Base-by-base conservation (phyloP, 1,140 invertebrate genomes). In the Drosophila teissieri region DNA sequence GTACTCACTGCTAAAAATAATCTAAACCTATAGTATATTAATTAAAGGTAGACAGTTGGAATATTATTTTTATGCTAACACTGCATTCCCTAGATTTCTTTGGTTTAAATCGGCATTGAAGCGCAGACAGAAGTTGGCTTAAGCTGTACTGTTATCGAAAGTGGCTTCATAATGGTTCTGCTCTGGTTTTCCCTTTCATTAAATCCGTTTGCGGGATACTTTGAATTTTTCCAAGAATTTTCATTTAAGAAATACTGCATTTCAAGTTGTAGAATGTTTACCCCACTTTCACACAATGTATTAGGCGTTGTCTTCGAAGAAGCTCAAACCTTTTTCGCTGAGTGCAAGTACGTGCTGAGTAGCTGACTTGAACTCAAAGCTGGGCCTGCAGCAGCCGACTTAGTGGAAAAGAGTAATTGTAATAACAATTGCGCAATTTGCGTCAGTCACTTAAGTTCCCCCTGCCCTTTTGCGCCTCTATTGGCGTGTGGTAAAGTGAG, bases 391-490 rank as follows among this genome's bases (percentile, higher is more conserved):
- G 55, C 57, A 51, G 53, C 52, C 68, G 60, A 61, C 64, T 88
- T 68, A 68, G 83, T 86, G 78, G 75, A 70, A 73, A 62, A 83
- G 82, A 83, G 82, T 86, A 88, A 86, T 86, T 86, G 82, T 86
- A 88, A 83, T 88, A 86, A 86, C 83, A 86, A 86, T 86, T 86
- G 83, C 84, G 82, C 82, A 86, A 88, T 86, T 86, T 86, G 83
- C 79, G 82, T 88, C 82, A 86, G 84, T 86, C 82, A 83, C 77
- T 84, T 84, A 77, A 76, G 80, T 84, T 48, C 44, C 65, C 19
- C 14, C 40, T 10, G 57, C 58, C 67, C 64, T 27, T 48, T 34
- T 19, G 31, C 49, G 11, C 60, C 27, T 46, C 44, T 44, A 53
- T 55, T 86, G 82, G 64, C 78, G 74, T 86, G 83, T 76, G 51